Evolutionary conservation across 2,888 invertebrate genomes (phyloP).

Genomic region (Laspeyria flexula): DNA sequence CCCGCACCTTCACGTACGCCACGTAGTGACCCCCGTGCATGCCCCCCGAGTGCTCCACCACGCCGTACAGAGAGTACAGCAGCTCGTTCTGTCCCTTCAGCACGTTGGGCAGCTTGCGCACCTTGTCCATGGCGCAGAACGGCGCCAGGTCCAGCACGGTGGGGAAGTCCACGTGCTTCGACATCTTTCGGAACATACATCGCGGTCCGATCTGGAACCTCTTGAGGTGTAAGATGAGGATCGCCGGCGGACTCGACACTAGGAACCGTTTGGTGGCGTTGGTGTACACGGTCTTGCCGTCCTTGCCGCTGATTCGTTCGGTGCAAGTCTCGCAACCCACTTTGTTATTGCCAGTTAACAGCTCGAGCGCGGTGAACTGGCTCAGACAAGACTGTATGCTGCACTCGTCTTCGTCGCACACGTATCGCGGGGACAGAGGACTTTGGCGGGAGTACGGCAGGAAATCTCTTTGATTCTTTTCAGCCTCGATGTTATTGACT

Average conservation of each 20-base stretch:
- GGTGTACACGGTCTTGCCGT: constrained; percentile 91
- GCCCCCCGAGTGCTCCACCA: constrained; percentile 97
- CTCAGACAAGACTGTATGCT: constrained; percentile 96
- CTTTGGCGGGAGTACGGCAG: constrained; percentile 69
- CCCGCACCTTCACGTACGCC: constrained; percentile 96
- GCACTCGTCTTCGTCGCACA: constrained; percentile 91
- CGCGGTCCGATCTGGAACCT: constrained; percentile 94
- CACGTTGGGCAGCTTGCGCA: constrained; percentile 87
- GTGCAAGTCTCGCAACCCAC: constrained; percentile 97
- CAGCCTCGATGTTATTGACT: constrained; percentile 63
- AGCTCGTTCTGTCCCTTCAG: constrained; percentile 88
- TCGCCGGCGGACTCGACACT: constrained; percentile 96
- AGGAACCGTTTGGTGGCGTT: constrained; percentile 94
- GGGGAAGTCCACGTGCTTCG: constrained; percentile 95
- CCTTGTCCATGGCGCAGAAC: constrained; percentile 91
- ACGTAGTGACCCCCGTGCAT: constrained; percentile 95
- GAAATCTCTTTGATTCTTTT: constrained; percentile 65
- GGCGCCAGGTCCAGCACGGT: constrained; percentile 94
- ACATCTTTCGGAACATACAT: constrained; percentile 92
- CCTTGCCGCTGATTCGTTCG: constrained; percentile 88
- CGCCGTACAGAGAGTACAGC: constrained; percentile 96
- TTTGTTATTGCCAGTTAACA: constrained; percentile 96
- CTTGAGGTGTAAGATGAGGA: constrained; percentile 97
- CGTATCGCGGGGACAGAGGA: constrained; percentile 88
- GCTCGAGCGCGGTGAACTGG: constrained; percentile 96